A percentile compares a stretch with the other conserved stretches of the same genome.
Evolutionary conservation across 2,113 vertebrate genomes (phyloP).

Genomic region (Mobula hypostoma): DNA sequence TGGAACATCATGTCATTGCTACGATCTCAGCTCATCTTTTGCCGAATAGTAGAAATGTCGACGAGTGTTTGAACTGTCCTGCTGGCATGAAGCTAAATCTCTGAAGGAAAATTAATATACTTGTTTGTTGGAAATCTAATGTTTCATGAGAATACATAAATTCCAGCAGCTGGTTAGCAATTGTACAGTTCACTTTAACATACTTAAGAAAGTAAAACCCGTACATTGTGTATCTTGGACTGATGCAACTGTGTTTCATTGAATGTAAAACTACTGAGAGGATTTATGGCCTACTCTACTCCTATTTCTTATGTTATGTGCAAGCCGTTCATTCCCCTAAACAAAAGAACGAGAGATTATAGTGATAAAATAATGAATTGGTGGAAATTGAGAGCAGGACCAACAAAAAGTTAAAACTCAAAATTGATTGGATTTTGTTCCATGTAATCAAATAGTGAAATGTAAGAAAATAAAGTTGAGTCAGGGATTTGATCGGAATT

Average conservation of each 20-base stretch:
- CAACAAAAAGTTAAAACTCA: neutral
- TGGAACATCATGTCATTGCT: no score
- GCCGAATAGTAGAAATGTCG: neutral
- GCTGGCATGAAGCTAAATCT: neutral
- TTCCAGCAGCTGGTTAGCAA: neutral
- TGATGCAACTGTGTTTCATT: neutral
- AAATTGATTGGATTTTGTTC: conserved; percentile 18
- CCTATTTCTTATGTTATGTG: no score
- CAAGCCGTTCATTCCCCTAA: neutral
- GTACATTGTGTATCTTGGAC: neutral
- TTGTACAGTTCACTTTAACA: neutral
- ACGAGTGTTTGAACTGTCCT: neutral
- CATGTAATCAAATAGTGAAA: neutral
- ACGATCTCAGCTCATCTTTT: no score
- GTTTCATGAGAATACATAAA: neutral
- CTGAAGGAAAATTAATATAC: neutral
- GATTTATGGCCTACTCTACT: neutral
- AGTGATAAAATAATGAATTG: neutral
- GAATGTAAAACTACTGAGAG: neutral
- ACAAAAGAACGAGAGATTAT: neutral
- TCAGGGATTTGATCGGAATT: neutral
- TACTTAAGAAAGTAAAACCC: neutral
- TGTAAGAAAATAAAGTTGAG: no score
- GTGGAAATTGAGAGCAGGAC: neutral
- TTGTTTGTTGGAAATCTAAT: neutral